Conservation (phyloP, 2,113 vertebrate genomes). For the Peucedramus taeniatus region DNA sequence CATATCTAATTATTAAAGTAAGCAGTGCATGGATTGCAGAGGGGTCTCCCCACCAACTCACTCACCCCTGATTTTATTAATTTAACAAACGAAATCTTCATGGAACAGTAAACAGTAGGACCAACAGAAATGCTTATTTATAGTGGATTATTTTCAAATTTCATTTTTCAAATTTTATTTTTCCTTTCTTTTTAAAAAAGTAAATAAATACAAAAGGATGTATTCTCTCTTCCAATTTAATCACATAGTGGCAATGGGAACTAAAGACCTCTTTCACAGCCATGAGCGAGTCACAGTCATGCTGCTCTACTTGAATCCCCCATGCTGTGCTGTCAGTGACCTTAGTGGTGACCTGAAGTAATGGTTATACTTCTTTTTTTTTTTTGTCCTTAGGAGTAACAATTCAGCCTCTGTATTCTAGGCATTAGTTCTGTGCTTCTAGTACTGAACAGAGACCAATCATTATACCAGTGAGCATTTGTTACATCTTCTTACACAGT, state of each 20-base stretch:
- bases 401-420: constrained; percentile 24
- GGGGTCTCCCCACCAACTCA: background rate
- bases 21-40: background rate
- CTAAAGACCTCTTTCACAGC: constrained; percentile 28
- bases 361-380: background rate
- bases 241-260: background rate
- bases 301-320: constrained; percentile 30
- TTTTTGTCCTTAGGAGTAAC: background rate
- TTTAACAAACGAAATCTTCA: background rate
- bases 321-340: constrained; percentile 38
- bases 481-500: background rate
- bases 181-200: background rate
- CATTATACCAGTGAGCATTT: background rate
- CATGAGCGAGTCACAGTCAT: background rate
- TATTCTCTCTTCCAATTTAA: background rate
- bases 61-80: background rate
- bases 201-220: background rate
- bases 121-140: background rate
- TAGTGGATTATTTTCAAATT: background rate
- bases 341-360: constrained; percentile 37
- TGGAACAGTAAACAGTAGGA: background rate
- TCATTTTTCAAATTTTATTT: background rate
- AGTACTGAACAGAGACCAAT: background rate
- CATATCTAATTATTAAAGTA: constrained; percentile 47
- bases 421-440: background rate